Evolutionary conservation across 2,888 invertebrate species (phyloP).

Genomic region (Tetropium fuscum): DNA sequence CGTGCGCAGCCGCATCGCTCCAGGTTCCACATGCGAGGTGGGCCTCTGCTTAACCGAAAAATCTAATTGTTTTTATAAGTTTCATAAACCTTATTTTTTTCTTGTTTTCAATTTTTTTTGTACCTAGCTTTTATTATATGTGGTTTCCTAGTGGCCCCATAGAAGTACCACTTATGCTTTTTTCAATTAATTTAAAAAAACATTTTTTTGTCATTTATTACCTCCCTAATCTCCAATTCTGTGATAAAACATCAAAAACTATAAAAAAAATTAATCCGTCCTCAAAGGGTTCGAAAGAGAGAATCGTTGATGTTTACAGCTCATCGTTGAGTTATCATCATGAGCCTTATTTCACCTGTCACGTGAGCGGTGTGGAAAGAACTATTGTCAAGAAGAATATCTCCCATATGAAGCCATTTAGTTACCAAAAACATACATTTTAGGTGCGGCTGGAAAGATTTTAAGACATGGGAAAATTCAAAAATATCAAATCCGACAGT

Average conservation of each 20-base stretch:
- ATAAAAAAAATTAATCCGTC: too few relatives aligned
- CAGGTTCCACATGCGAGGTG: neutral
- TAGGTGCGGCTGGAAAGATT: neutral
- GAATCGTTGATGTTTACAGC: constrained; percentile 4
- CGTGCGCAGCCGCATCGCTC: neutral
- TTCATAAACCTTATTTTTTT: too few relatives aligned
- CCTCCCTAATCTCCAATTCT: too few relatives aligned
- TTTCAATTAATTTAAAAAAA: too few relatives aligned
- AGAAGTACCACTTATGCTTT: too few relatives aligned
- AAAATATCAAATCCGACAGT: constrained; percentile 35
- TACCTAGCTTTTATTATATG: too few relatives aligned
- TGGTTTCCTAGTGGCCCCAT: too few relatives aligned
- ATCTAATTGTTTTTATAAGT: constrained; percentile 4
- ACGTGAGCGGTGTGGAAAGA: constrained; percentile 19
- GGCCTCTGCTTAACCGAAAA: constrained; percentile 8
- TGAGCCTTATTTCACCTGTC: neutral
- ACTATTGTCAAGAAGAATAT: constrained; percentile 13
- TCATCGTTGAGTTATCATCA: constrained; percentile 22
- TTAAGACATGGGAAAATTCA: constrained; percentile 22
- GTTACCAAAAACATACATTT: constrained; percentile 20
- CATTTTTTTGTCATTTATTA: too few relatives aligned
- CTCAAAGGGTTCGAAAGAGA: too few relatives aligned
- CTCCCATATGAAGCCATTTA: constrained; percentile 6
- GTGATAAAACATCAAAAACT: too few relatives aligned
- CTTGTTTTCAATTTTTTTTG: too few relatives aligned